A percentile compares a stretch with the other conserved stretches of the same genome.
phyloP scores from a whole-genome alignment of 2,797 vertebrate genomes.

The Lycodopsis pacificus region DNA sequence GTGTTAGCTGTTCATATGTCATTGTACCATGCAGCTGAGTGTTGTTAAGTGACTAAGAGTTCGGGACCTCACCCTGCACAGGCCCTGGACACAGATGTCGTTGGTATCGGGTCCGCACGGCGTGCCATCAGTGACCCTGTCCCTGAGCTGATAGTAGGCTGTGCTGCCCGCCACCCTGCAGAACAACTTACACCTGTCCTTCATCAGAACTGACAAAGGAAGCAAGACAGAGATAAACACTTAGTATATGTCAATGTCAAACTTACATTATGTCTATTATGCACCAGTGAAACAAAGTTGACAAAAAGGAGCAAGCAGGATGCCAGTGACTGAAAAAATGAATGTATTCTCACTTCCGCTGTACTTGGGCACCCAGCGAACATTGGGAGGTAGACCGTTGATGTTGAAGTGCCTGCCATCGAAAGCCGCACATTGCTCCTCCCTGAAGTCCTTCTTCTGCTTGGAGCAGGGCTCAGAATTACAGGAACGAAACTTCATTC shows the following conservation, averaged over 20 bases:
- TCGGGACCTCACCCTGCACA: conserved; percentile 90
- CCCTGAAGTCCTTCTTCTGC: conserved; percentile 95
- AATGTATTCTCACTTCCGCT: conserved; percentile 92
- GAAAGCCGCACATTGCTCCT: conserved; percentile 94
- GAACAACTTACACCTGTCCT: conserved; percentile 98
- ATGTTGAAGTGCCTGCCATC: conserved; percentile 99
- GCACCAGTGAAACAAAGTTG: background rate
- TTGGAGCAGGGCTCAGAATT: conserved; percentile 95
- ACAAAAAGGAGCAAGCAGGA: background rate
- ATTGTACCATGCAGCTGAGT: background rate
- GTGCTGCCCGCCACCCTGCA: conserved; percentile 96
- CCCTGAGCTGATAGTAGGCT: conserved; percentile 98
- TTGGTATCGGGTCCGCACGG: conserved; percentile 97
- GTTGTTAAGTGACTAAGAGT: background rate
- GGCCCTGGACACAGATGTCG: conserved; percentile 98
- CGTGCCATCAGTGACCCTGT: conserved; percentile 95
- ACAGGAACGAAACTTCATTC: conserved; percentile 99
- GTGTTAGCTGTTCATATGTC: background rate
- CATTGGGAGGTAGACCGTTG: conserved; percentile 95
- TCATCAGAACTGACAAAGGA: conserved; percentile 91
- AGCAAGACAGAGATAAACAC: conserved; percentile 11
- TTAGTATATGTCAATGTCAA: background rate
- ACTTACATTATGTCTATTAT: background rate
- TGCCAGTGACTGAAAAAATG: background rate
- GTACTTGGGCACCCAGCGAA: conserved; percentile 99